Conservation (phyloP, 2,113 vertebrate species). For the Rhipidura dahli region DNA sequence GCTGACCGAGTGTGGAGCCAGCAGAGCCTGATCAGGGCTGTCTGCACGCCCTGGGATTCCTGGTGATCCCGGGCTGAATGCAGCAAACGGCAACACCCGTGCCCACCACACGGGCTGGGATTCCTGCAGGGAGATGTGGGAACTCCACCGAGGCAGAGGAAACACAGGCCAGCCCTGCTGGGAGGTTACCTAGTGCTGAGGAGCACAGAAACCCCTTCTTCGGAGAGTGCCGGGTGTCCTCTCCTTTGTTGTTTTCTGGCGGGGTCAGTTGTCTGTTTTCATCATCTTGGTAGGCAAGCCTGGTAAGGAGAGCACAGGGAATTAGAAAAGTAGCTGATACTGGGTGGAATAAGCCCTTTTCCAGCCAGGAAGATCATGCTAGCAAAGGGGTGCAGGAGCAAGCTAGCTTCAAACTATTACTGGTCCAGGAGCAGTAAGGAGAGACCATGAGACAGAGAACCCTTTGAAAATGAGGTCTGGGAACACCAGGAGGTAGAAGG, state of each 20-base stretch:
- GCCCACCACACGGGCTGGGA: background rate
- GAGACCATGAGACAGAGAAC: background rate
- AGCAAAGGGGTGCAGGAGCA: background rate
- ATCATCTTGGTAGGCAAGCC: slow-evolving; percentile 90
- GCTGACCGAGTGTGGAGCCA: background rate
- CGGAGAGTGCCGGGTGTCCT: slow-evolving; percentile 79
- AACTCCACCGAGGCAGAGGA: background rate
- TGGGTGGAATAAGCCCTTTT: background rate
- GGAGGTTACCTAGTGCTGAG: slow-evolving; percentile 84
- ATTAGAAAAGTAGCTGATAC: background rate
- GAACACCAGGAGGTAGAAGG: background rate
- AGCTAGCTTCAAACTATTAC: background rate
- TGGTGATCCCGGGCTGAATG: background rate
- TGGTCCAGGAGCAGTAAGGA: background rate
- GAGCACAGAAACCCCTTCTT: slow-evolving; percentile 91
- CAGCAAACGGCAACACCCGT: background rate
- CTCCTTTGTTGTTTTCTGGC: slow-evolving; percentile 79
- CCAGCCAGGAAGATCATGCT: background rate
- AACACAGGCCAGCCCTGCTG: background rate
- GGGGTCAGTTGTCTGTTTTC: slow-evolving; percentile 89
- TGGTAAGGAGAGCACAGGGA: slow-evolving; percentile 63
- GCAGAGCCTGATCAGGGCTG: background rate
- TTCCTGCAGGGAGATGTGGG: background rate
- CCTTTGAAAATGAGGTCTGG: background rate
- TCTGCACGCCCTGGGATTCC: rapidly evolving